Evolutionary conservation across 2,797 vertebrate species (phyloP).

Genomic region (Macroramphosus scolopax): DNA sequence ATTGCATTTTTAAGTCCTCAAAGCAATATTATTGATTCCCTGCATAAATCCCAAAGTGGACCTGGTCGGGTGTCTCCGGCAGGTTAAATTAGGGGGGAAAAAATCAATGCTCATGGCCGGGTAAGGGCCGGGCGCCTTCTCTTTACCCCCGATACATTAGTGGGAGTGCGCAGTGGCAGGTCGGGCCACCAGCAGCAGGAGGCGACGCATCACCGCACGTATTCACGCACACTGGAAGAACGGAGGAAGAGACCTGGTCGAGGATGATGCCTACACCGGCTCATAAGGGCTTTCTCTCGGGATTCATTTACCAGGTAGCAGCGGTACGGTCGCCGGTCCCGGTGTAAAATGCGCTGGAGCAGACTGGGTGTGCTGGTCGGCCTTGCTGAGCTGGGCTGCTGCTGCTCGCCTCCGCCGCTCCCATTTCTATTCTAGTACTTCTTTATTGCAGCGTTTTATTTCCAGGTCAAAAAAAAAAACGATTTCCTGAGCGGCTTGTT

Average conservation of each 20-base stretch:
- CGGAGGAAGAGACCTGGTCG: conserved; percentile 41
- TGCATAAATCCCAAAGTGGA: too few species aligned
- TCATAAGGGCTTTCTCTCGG: conserved; percentile 33
- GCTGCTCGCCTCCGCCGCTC: conserved; percentile 41
- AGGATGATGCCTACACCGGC: conserved; percentile 51
- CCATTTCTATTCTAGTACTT: conserved; percentile 49
- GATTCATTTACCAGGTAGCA: conserved; percentile 16
- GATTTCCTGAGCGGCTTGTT: conserved; percentile 80
- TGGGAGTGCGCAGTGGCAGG: conserved; percentile 45
- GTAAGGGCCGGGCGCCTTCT: conserved; percentile 26
- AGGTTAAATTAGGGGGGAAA: too few species aligned
- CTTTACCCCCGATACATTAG: conserved; percentile 13
- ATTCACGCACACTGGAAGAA: conserved; percentile 46
- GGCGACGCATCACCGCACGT: conserved; percentile 34
- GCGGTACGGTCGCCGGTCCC: conserved; percentile 17
- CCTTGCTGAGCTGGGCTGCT: conserved; percentile 57
- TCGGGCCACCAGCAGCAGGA: conserved; percentile 28
- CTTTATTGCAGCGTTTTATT: conserved; percentile 54
- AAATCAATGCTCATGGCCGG: too few species aligned
- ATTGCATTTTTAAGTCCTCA: too few species aligned
- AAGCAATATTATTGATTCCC: too few species aligned
- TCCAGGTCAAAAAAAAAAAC: conserved; percentile 78
- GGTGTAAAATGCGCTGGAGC: conserved; percentile 51
- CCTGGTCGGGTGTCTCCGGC: too few species aligned
- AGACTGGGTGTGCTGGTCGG: conserved; percentile 42